Base-by-base conservation (phyloP, 2,888 invertebrate species). In the Antheraea yamamai region DNA sequence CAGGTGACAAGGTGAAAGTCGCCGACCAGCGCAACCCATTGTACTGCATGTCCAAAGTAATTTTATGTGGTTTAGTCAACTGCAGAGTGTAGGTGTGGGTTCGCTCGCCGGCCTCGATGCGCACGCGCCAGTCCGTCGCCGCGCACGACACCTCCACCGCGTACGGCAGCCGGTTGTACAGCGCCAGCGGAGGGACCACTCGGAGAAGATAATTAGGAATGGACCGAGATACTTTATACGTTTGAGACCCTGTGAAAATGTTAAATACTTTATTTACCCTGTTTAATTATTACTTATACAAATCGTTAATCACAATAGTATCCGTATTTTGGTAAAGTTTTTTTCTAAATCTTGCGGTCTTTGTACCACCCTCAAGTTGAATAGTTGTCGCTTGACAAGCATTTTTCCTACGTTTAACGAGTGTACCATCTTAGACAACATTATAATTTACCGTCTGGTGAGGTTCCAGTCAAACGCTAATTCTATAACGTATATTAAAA, bases 141-240 rank as follows among this genome's bases (percentile, higher is more conserved):
- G 80, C 80, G 72, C 85, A 81, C 0, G 76, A 30, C 75, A 84
- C 78, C 68, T 82, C 80, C 4, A 81, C 76, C 0, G 97, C 96
- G 87, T 97, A 97, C 0, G 98, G 97, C 66, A 98, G 92, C 51
- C 96, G 96, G 89, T 98, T 98, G 92, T 97, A 96, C 20, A 98
- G 91, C 8, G 96, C 95, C 30, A 98, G 91, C 0, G 98, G 97
- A 0, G 98, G 97, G 72, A 97, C 88, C n/a, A 98, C 93, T 66
- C 96, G 95, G 73, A 98, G 95, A 10, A 96, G 89, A 86, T 97
- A 97, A 89, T 97, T 97, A 0, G 98, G 98, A 72, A 97, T 96
- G 0, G 95, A 88, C 4, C 95, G 92, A 1, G 92, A 90, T 16
- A 92, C 86, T 79, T 92, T 91, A 68, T 88, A 89, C 0, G 92